Percentiles rank a stretch among this genome's conserved stretches.
Evolutionary conservation across 2,113 vertebrate genomes (phyloP).

Genomic region (Plestiodon gilberti): DNA sequence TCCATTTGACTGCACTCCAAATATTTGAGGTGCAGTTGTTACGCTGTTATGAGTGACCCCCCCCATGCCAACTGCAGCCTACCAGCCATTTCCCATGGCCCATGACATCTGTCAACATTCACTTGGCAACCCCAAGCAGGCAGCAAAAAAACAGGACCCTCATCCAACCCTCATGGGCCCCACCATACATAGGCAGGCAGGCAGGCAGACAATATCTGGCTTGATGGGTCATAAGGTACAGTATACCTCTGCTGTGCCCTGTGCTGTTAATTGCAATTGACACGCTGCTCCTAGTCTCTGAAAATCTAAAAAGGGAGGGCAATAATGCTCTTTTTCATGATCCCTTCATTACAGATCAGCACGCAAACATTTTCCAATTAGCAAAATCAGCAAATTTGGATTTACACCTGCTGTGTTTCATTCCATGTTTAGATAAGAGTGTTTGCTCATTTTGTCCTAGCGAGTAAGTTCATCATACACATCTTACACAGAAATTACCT

Average conservation of each 20-base stretch:
- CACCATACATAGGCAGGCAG: too few species aligned
- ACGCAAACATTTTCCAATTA: too few species aligned
- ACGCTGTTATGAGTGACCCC: too few species aligned
- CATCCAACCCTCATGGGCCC: background rate
- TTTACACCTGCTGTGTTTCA: background rate
- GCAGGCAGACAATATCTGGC: background rate
- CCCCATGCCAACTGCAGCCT: background rate
- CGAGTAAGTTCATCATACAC: too few species aligned
- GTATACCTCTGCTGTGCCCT: too few species aligned
- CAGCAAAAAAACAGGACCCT: background rate
- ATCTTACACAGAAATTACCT: too few species aligned
- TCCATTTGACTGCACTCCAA: background rate
- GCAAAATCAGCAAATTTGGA: background rate
- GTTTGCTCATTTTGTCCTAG: conserved; percentile 13
- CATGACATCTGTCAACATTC: too few species aligned
- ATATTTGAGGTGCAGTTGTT: background rate
- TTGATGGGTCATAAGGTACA: background rate
- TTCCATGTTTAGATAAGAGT: background rate
- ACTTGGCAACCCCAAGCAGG: background rate
- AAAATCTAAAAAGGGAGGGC: background rate
- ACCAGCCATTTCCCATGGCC: background rate
- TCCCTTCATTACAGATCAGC: background rate
- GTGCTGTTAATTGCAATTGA: background rate
- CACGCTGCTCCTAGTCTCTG: background rate
- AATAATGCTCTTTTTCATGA: background rate